Conservation (phyloP, 2,113 vertebrate species). For the Corythaeola cristata region DNA sequence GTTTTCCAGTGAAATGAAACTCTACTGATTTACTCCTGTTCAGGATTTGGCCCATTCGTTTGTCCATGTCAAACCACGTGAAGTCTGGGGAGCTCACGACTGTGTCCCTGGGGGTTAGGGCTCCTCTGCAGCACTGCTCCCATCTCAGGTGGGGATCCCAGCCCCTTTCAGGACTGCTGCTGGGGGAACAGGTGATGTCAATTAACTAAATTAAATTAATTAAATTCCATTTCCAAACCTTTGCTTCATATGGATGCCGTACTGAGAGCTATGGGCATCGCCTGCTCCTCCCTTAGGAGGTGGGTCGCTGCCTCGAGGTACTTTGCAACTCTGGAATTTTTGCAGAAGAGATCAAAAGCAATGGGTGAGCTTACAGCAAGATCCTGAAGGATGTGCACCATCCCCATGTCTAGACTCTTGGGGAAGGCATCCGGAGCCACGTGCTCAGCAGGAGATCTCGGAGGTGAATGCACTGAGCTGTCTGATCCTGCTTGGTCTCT, state of each 20-base stretch:
- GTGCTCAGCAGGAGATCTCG: accelerated
- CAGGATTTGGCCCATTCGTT: neutral
- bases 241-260: neutral
- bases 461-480: neutral
- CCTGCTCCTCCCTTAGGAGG: neutral
- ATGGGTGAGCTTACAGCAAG: neutral
- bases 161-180: neutral
- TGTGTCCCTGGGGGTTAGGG: neutral
- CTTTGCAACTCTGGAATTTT: neutral
- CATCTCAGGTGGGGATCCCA: neutral
- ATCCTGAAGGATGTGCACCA: accelerated
- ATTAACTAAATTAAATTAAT: neutral
- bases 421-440: neutral
- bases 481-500: neutral
- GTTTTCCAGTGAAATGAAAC: neutral
- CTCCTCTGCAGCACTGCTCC: neutral
- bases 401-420: neutral
- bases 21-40: neutral
- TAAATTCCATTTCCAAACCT: neutral
- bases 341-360: neutral
- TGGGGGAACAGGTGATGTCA: neutral
- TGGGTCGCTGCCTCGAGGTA: accelerated
- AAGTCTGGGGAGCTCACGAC: neutral
- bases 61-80: neutral
- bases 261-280: neutral